These are phyloP conservation scores for Nymphalis io DNA, from an alignment of 1,140 invertebrate genomes.

Conservation along the genomic window DNA sequence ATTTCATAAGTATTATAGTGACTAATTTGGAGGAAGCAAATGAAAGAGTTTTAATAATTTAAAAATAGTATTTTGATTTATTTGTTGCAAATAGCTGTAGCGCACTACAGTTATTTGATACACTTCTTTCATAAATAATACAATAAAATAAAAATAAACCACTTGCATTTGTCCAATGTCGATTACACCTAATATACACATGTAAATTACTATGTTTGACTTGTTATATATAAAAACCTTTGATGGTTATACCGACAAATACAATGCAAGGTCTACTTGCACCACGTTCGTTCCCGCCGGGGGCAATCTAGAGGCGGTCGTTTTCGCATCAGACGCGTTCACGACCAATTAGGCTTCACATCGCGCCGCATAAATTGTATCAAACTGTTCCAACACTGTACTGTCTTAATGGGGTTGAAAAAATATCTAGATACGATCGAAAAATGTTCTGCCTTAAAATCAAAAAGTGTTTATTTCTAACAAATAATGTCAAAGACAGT, in stretches of 20 bases:
- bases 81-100: too few species aligned
- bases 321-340: slow-evolving; percentile 51
- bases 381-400: slow-evolving; percentile 55
- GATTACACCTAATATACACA: too few species aligned
- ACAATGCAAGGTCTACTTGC: not conserved
- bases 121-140: too few species aligned
- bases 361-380: slow-evolving; percentile 65
- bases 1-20: too few species aligned
- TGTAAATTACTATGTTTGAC: not conserved
- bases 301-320: slow-evolving; percentile 57
- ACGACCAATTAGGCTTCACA: slow-evolving; percentile 64
- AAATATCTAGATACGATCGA: slow-evolving; percentile 22
- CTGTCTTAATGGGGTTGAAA: slow-evolving; percentile 26
- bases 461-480: too few species aligned
- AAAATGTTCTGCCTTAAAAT: not conserved
- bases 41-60: too few species aligned
- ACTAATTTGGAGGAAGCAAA: too few species aligned
- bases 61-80: too few species aligned
- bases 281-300: slow-evolving; percentile 4
- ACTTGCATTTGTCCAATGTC: too few species aligned
- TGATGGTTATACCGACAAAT: not conserved
- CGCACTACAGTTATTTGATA: too few species aligned
- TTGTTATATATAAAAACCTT: not conserved
- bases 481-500: too few species aligned
- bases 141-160: too few species aligned